Evolutionary conservation across 2,797 vertebrate genomes (phyloP).

Genomic region (Spea hammondii): DNA sequence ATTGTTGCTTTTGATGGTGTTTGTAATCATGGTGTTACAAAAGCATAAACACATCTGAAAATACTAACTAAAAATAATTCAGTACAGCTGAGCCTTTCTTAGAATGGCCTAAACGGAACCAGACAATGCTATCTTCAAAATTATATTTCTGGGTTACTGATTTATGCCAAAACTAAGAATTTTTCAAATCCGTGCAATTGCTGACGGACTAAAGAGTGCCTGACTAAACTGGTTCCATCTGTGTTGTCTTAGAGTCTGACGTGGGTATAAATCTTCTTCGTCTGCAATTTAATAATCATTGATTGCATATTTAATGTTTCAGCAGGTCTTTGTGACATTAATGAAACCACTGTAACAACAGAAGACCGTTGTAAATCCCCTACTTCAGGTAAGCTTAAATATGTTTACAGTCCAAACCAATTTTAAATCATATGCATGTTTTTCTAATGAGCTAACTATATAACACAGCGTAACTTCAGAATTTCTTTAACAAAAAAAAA

Average conservation of each 20-base stretch:
- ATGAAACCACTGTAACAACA: constrained; percentile 84
- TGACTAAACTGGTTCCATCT: neutral
- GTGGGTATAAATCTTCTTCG: no score
- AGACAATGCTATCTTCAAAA: no score
- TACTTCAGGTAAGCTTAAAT: constrained; percentile 85
- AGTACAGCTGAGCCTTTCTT: no score
- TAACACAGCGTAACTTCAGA: neutral
- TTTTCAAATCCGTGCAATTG: no score
- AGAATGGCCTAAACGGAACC: no score
- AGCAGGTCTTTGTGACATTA: constrained; percentile 94
- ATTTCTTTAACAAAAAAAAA: neutral
- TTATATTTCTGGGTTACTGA: no score
- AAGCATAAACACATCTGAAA: no score
- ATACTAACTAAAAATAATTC: no score
- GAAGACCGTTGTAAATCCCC: constrained; percentile 98
- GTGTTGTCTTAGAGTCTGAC: neutral
- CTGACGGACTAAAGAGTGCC: no score
- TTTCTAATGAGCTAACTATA: constrained; percentile 12
- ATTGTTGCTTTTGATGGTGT: no score
- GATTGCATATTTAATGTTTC: constrained; percentile 55
- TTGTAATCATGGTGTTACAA: no score
- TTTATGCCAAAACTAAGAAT: no score
- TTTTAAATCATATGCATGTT: neutral
- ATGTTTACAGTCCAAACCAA: neutral
- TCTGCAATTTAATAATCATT: constrained; percentile 9